Evolutionary conservation across 2,888 invertebrate species (phyloP), one percentile per base, ranked within the genome.

Genomic region (Orthosia gothica): DNA sequence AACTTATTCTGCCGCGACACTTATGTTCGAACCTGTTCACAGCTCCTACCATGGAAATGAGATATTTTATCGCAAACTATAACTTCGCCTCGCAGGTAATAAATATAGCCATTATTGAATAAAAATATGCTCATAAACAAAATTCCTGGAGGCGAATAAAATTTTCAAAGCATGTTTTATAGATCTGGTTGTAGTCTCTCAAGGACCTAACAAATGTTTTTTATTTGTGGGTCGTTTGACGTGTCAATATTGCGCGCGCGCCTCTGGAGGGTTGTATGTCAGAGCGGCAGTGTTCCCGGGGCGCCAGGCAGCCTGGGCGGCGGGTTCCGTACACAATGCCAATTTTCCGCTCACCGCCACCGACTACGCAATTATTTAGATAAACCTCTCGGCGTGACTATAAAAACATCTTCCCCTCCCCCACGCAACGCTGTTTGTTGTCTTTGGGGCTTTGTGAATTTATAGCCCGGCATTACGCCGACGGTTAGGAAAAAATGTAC

Each of bases 351-450:
- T 95, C 94, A 91, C 95, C 95, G 96, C 95, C 96, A 94, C 95
- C 95, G 95, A 95, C 94, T 95, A 94, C 93, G 94, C 96, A 96
- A 96, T 96, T 96, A 96, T 96, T 96, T 96, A 96, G 96, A 96
- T 96, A 96, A 96, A 96, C 96, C 96, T 96, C 95, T 95, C 95
- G 94, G 94, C 95, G 95, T 95, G 94, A 95, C 95, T 95, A 95
- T 95, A 96, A 96, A 96, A 96, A 96, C 95, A 96, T 95, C 95
- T 95, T 95, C 95, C 95, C 94, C 93, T 92, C 93, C 93, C 93
- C 93, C 92, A 71, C 89, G 91, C 89, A 89, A 83, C 93, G 90
- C 90, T 91, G 94, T 92, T 95, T 95, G 96, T 95, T 95, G 96
- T 96, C 96, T 96, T 96, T 96, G 93, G 96, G 96, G 96, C 95